These are phyloP conservation scores for Lepus oiostolus DNA, from an alignment of 2,797 vertebrate genomes.

Conservation along the genomic window DNA sequence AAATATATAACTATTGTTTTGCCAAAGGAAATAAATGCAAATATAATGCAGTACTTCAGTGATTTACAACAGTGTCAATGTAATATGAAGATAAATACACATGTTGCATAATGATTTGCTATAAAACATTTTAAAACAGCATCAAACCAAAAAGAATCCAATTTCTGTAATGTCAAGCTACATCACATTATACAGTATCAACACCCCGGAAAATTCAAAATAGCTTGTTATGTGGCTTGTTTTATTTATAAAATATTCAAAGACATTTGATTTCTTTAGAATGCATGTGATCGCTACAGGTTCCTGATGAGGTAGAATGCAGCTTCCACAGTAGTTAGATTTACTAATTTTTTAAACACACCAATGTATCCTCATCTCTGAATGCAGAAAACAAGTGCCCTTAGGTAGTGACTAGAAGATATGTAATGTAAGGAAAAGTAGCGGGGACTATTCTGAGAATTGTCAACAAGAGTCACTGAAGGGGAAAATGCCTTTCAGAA, in stretches of 20 bases:
- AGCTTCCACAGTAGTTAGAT: neutral
- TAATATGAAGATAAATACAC: conserved; percentile 76
- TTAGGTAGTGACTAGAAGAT: neutral
- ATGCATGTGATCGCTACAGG: conserved; percentile 25
- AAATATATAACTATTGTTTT: conserved; percentile 70
- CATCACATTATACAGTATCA: conserved; percentile 29
- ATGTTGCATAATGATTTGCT: conserved; percentile 74
- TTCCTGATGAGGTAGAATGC: conserved; percentile 16
- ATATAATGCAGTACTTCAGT: conserved; percentile 66
- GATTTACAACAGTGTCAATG: conserved; percentile 74
- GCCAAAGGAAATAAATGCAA: conserved; percentile 77
- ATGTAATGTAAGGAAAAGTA: neutral
- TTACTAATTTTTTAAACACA: neutral
- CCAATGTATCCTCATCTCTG: neutral
- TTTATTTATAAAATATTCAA: conserved; percentile 71
- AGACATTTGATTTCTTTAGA: conserved; percentile 53
- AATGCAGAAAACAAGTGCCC: neutral
- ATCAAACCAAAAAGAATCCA: conserved; percentile 53
- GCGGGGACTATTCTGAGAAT: neutral
- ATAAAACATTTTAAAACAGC: conserved; percentile 76
- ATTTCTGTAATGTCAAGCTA: conserved; percentile 40
- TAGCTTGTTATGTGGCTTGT: conserved; percentile 54
- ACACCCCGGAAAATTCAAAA: conserved; percentile 65
- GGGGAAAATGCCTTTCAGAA: neutral
- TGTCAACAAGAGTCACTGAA: neutral